Evolutionary conservation across 2,113 vertebrate genomes (phyloP), one percentile per base, ranked within the genome.

Genomic region (Melanocharis versteri): DNA sequence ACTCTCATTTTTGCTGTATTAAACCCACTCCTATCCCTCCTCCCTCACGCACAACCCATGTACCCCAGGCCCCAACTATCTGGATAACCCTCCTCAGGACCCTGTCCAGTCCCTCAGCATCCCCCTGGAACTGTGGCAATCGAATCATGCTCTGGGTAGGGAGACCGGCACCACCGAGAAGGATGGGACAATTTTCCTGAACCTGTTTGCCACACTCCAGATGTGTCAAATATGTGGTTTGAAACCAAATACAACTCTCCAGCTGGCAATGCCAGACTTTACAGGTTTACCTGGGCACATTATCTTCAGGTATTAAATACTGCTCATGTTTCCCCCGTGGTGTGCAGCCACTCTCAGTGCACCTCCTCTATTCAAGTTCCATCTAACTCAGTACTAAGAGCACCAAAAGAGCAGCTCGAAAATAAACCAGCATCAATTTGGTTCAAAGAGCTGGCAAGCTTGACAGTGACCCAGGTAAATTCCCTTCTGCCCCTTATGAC

Each of bases 31-130:
- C 5, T 17, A 23, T 48, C 28, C 19, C 47, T 40, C 28, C 21
- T 3, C 15, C 39, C 42, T 19, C 17, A 31, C 0, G 10, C 6
- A 48, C 9, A 26, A 1, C 31, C 13, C 47, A 1, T 0, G 1
- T 2, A 3, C 19, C 30, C 6, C 17, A n/a, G 28, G 24, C 10
- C 10, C 40, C 24, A 65, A 2, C 0, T 9, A 12, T 3, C 31
- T 21, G 15, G 16, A 45, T 4, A 45, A 40, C 7, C 35, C 37
- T 51, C 24, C 37, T 37, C 24, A 13, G 60, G 12, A 60, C 20
- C 20, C 48, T 42, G 10, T 2, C 28, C n/a, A 17, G 26, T 6
- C 53, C 47, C 58, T 65, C 56, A 40, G 20, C 11, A 30, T 35
- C n/a, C 9, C 14, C 62, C n/a, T 5, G 1, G 13, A 42, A 5